These are phyloP conservation scores for Noctua fimbriata DNA, from an alignment of 2,888 invertebrate species.

Conservation along the genomic window DNA sequence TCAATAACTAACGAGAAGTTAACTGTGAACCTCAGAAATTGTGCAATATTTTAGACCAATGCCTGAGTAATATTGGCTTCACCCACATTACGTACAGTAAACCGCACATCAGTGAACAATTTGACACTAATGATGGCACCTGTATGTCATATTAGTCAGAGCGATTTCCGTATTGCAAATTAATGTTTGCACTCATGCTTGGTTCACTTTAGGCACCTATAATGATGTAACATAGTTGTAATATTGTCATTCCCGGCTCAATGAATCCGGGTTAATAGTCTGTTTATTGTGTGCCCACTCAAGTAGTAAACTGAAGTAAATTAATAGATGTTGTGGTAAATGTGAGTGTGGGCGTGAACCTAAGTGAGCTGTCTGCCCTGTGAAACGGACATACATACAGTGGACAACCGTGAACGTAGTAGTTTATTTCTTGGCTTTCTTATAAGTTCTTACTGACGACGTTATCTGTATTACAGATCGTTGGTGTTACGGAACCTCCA, in stretches of 20 bases:
- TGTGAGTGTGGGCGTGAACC: neutral
- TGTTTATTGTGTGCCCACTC: neutral
- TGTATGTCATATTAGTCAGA: neutral
- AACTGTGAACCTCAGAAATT: too few relatives aligned
- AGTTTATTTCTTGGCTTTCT: neutral
- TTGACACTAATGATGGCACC: neutral
- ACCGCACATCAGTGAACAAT: neutral
- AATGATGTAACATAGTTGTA: neutral
- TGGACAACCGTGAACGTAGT: neutral
- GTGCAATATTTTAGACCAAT: neutral
- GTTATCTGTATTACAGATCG: neutral
- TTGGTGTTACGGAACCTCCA: neutral
- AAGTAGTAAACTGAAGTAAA: conserved; percentile 11
- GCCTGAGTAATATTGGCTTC: neutral
- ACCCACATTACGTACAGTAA: neutral
- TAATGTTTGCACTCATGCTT: neutral
- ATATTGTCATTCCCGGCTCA: neutral
- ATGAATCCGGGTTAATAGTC: neutral
- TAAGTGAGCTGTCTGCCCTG: neutral
- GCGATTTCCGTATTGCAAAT: neutral
- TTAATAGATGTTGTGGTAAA: conserved; percentile 16
- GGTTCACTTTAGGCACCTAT: neutral
- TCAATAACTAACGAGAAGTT: neutral
- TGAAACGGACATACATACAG: neutral
- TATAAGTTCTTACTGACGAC: neutral